A percentile compares a stretch with the other conserved stretches of the same genome.
phyloP scores from a whole-genome alignment of 2,113 vertebrate species.

The Talpa occidentalis region DNA sequence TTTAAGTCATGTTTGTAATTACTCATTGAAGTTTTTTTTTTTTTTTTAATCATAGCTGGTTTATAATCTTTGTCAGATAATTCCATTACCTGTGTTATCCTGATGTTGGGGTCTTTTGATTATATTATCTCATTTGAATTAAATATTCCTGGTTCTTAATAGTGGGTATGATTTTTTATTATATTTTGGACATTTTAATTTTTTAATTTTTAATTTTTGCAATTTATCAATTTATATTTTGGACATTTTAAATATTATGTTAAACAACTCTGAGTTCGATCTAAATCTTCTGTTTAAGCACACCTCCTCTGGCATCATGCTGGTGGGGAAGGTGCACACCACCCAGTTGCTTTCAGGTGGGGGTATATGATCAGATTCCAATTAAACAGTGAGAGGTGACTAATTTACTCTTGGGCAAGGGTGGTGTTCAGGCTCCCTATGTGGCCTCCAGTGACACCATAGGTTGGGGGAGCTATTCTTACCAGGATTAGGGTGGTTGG shows the following conservation, averaged over 20 bases:
- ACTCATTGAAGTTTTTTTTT: background rate
- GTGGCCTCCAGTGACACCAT: background rate
- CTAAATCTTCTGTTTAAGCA: background rate
- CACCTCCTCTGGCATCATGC: background rate
- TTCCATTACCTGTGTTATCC: background rate
- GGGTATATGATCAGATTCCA: background rate
- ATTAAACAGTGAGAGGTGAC: background rate
- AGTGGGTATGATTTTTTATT: background rate
- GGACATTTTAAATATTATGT: background rate
- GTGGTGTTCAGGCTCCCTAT: background rate
- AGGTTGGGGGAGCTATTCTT: background rate
- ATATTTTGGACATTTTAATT: background rate
- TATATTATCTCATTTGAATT: background rate
- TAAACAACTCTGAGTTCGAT: background rate
- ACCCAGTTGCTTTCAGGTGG: background rate
- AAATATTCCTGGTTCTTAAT: background rate
- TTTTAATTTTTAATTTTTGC: too few relatives aligned
- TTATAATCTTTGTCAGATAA: background rate
- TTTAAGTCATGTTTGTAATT: background rate
- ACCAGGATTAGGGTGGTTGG: background rate
- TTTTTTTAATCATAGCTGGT: background rate
- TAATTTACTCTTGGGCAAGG: background rate
- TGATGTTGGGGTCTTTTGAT: background rate
- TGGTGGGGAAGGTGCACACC: background rate
- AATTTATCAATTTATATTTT: too few relatives aligned